Percentiles rank a stretch among this genome's conserved stretches.
phyloP scores from a whole-genome alignment of 2,113 vertebrate species.

The Cettia cetti region DNA sequence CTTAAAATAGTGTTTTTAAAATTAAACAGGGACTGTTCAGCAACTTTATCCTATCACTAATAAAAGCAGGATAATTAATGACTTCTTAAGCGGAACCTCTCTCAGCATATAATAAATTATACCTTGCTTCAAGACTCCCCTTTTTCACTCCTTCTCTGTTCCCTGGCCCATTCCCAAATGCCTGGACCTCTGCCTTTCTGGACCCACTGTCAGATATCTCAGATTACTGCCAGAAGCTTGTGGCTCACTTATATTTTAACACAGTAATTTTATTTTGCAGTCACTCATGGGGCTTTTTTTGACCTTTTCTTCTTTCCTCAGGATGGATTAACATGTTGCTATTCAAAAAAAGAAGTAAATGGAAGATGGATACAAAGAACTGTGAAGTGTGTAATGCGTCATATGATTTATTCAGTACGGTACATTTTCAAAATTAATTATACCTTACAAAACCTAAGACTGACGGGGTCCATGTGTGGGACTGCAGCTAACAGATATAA shows the following conservation, averaged over 20 bases:
- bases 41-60: not conserved
- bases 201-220: not conserved
- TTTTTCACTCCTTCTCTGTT: not conserved
- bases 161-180: not conserved
- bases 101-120: not conserved
- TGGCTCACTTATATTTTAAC: not conserved
- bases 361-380: slow-evolving; percentile 13
- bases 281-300: not conserved
- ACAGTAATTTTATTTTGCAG: not conserved
- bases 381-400: not conserved
- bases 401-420: not conserved
- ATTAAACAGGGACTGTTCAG: not conserved
- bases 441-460: not conserved
- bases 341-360: not conserved
- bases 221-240: not conserved
- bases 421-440: slow-evolving; percentile 33
- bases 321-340: not conserved
- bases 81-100: not conserved
- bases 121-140: not conserved
- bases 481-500: not conserved
- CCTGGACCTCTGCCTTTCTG: not conserved
- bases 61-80: not conserved
- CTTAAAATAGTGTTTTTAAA: not conserved
- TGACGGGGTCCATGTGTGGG: slow-evolving; percentile 11
- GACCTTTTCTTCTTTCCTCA: not conserved